Evolutionary conservation across 1,140 invertebrate genomes (phyloP).

Genomic region (Magallana gigas): DNA sequence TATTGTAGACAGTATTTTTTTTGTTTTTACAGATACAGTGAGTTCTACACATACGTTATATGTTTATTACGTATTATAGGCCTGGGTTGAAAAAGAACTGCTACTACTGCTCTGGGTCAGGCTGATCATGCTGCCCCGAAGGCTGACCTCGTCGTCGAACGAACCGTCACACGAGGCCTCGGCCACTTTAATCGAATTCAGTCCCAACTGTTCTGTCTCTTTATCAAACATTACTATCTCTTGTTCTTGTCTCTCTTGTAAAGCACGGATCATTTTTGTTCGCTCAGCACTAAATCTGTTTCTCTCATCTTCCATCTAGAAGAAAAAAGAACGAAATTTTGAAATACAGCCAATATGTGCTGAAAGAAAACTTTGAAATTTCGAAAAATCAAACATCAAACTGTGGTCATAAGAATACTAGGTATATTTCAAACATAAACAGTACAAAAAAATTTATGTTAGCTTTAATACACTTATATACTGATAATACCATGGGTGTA

Average conservation of each 20-base stretch:
- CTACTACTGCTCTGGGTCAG: constrained; percentile 95
- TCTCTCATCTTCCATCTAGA: constrained; percentile 93
- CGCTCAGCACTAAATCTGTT: constrained; percentile 94
- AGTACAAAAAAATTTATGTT: too few relatives aligned
- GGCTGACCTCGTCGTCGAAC: constrained; percentile 88
- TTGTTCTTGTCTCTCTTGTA: constrained; percentile 92
- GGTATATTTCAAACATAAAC: too few relatives aligned
- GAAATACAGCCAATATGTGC: too few relatives aligned
- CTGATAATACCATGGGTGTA: too few relatives aligned
- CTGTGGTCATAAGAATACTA: too few relatives aligned
- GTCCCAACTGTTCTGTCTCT: constrained; percentile 93
- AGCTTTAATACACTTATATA: too few relatives aligned
- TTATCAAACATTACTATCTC: constrained; percentile 96
- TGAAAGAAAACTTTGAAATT: neutral
- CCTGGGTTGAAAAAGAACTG: constrained; percentile 73
- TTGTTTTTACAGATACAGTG: neutral
- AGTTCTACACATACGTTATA: constrained; percentile 7
- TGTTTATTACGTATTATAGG: constrained; percentile 30
- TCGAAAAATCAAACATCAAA: neutral
- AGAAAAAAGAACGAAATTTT: constrained; percentile 9
- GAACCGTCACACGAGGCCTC: constrained; percentile 92
- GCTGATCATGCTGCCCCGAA: constrained; percentile 96
- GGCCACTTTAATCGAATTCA: constrained; percentile 91
- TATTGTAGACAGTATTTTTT: constrained; percentile 9
- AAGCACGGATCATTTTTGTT: constrained; percentile 90